Conservation (phyloP, 2,888 invertebrate genomes). For the Drosophila falleni region DNA sequence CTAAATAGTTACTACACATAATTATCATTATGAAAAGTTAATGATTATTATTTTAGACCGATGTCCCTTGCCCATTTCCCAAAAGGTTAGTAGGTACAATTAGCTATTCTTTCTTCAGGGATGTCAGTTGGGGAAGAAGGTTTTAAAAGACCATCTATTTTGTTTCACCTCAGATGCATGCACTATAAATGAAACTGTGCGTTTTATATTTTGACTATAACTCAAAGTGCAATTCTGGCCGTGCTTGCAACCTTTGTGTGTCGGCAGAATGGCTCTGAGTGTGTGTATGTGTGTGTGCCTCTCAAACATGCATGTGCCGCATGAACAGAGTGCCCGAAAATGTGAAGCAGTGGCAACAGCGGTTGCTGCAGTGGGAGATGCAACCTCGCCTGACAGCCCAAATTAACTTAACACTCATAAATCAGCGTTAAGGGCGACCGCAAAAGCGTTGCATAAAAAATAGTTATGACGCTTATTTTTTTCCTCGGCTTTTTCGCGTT, state of each 20-base stretch:
- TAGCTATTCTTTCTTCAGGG: background rate
- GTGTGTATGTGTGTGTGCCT: slow-evolving; percentile 6
- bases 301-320: slow-evolving; percentile 58
- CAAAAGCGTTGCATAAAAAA: slow-evolving; percentile 76
- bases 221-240: slow-evolving; percentile 48
- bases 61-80: background rate
- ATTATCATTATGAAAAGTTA: too few relatives aligned
- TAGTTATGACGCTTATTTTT: slow-evolving; percentile 60
- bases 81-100: slow-evolving; percentile 4
- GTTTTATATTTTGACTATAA: slow-evolving; percentile 67
- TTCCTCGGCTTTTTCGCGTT: slow-evolving; percentile 20
- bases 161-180: slow-evolving; percentile 36
- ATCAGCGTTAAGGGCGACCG: slow-evolving; percentile 76
- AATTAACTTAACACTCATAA: slow-evolving; percentile 80
- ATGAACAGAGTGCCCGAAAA: slow-evolving; percentile 44
- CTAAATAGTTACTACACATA: too few relatives aligned
- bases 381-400: slow-evolving; percentile 55
- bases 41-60: background rate
- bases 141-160: slow-evolving; percentile 47
- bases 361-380: slow-evolving; percentile 23
- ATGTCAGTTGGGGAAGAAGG: slow-evolving; percentile 18
- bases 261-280: slow-evolving; percentile 6
- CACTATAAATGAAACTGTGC: slow-evolving; percentile 56
- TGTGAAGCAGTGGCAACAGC: slow-evolving; percentile 37
- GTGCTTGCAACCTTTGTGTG: slow-evolving; percentile 30